These are phyloP conservation scores for Thyatira batis DNA, from an alignment of 2,888 invertebrate species.

Conservation along the genomic window DNA sequence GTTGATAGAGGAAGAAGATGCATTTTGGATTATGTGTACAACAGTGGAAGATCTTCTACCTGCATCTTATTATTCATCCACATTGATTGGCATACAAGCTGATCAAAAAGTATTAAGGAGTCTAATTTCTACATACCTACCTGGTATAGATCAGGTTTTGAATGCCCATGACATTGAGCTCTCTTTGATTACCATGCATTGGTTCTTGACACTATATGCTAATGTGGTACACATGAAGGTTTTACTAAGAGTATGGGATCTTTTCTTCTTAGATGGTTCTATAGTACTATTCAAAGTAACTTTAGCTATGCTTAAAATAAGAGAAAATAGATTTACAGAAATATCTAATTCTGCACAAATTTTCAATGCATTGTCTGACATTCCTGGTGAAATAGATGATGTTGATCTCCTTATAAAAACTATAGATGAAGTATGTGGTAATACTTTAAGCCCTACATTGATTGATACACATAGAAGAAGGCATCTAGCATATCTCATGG, in stretches of 20 bases:
- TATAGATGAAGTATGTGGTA: slow-evolving; percentile 86
- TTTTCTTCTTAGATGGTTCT: slow-evolving; percentile 98
- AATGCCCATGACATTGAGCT: slow-evolving; percentile 97
- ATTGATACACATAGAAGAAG: slow-evolving; percentile 95
- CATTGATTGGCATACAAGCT: slow-evolving; percentile 95
- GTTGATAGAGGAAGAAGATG: slow-evolving; percentile 98
- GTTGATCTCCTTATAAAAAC: slow-evolving; percentile 93
- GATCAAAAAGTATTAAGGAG: slow-evolving; percentile 98
- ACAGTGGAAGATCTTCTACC: slow-evolving; percentile 99
- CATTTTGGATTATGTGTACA: slow-evolving; percentile 99
- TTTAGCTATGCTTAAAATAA: slow-evolving; percentile 95
- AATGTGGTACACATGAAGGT: slow-evolving; percentile 98
- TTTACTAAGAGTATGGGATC: slow-evolving; percentile 96
- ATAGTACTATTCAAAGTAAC: slow-evolving; percentile 96
- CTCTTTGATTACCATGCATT: slow-evolving; percentile 97
- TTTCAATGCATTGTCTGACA: slow-evolving; percentile 97
- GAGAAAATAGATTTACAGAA: slow-evolving; percentile 87
- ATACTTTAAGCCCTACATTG: slow-evolving; percentile 91
- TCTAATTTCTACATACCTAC: slow-evolving; percentile 93
- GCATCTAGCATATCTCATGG: slow-evolving; percentile 97
- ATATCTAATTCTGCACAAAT: slow-evolving; percentile 98
- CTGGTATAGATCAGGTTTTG: slow-evolving; percentile 94
- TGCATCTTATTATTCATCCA: slow-evolving; percentile 98
- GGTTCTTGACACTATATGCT: slow-evolving; percentile 98
- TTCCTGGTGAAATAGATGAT: slow-evolving; percentile 96